Evolutionary conservation across 2,888 invertebrate genomes (phyloP).

Genomic region (Lepidonotus clava): DNA sequence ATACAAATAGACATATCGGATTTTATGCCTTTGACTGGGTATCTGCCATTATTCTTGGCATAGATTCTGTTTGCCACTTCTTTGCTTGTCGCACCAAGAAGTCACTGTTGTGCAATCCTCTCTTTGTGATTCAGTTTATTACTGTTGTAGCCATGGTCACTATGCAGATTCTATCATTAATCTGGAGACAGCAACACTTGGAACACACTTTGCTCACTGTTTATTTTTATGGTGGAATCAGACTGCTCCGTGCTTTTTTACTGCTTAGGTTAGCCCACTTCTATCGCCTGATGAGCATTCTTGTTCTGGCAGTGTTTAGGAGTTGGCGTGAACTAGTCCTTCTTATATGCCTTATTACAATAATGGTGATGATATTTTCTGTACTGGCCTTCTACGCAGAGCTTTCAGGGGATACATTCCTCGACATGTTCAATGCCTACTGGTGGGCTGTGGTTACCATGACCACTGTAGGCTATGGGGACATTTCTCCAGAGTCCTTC

Average conservation of each 20-base stretch:
- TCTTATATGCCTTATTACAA: background rate
- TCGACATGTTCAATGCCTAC: background rate
- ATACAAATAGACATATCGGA: too few relatives aligned
- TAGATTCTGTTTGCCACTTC: too few relatives aligned
- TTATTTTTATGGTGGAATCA: too few relatives aligned
- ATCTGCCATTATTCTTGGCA: too few relatives aligned
- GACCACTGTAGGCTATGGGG: slow-evolving; percentile 23
- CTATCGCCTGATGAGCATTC: background rate
- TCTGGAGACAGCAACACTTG: too few relatives aligned
- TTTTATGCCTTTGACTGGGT: too few relatives aligned
- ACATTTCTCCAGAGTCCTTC: background rate
- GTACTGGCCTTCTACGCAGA: background rate
- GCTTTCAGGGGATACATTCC: background rate
- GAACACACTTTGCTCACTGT: too few relatives aligned
- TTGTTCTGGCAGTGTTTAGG: background rate
- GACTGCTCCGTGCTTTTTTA: background rate
- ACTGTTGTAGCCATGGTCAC: too few relatives aligned
- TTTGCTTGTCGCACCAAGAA: too few relatives aligned
- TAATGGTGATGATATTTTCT: background rate
- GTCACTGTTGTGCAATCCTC: too few relatives aligned
- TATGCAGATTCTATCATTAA: too few relatives aligned
- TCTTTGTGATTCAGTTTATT: too few relatives aligned
- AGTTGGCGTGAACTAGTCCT: background rate
- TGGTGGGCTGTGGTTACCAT: slow-evolving; percentile 35
- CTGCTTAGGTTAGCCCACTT: background rate